These are phyloP conservation scores for Capreolus pygargus DNA, from an alignment of 2,113 vertebrate species.

Conservation along the genomic window DNA sequence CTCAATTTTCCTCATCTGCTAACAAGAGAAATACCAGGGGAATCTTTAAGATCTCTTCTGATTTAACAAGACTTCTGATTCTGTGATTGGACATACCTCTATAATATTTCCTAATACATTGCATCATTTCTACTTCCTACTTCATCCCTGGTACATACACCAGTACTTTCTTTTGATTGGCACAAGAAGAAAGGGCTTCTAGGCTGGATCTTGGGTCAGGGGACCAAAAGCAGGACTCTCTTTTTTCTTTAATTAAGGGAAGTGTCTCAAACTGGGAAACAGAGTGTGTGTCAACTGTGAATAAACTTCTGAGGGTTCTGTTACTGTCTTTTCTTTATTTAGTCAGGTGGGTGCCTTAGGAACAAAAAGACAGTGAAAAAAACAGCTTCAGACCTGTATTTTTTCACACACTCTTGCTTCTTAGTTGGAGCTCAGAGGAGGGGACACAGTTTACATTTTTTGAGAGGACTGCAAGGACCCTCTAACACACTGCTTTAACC, in stretches of 20 bases:
- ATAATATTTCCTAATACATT: background rate
- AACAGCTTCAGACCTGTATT: background rate
- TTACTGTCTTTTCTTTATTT: background rate
- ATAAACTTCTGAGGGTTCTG: background rate
- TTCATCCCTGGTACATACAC: background rate
- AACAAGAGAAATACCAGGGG: background rate
- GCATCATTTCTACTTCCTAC: background rate
- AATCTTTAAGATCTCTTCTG: background rate
- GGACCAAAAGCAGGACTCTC: background rate
- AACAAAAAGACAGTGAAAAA: slow-evolving; percentile 13
- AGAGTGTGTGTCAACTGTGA: background rate
- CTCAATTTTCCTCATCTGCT: background rate
- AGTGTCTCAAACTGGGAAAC: background rate
- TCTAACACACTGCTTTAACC: background rate
- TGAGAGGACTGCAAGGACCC: background rate
- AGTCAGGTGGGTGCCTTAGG: background rate
- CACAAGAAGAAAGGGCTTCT: background rate
- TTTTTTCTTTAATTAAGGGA: background rate
- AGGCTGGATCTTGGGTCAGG: background rate
- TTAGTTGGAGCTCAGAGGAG: background rate
- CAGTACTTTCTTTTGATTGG: background rate
- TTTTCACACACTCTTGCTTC: background rate
- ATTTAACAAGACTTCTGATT: background rate
- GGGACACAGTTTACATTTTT: background rate
- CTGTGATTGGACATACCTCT: background rate